These are phyloP conservation scores for Magallana nippona DNA, from an alignment of 2,888 invertebrate species.

Conservation along the genomic window DNA sequence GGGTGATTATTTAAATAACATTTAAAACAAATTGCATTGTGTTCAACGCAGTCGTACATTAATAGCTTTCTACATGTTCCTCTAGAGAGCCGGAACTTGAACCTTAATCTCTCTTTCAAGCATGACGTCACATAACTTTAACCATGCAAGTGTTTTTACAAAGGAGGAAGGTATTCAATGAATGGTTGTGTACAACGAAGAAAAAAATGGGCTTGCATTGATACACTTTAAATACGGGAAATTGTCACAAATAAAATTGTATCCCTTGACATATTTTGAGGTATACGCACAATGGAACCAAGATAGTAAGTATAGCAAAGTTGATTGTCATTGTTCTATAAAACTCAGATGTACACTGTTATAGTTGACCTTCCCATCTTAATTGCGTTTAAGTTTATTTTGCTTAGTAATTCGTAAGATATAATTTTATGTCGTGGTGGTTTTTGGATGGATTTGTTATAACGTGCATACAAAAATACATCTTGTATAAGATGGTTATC, in stretches of 20 bases:
- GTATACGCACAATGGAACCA: slow-evolving; percentile 70
- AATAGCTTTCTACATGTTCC: neutral
- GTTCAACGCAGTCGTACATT: neutral
- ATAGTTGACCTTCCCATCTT: neutral
- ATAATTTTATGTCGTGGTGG: no score
- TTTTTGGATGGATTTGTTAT: no score
- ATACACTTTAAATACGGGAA: slow-evolving; percentile 4
- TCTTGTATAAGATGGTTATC: no score
- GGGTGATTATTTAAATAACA: neutral
- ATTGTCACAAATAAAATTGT: slow-evolving; percentile 11
- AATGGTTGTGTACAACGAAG: slow-evolving; percentile 46
- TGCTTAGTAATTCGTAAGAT: no score
- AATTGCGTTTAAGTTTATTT: no score
- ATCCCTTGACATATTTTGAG: slow-evolving; percentile 30
- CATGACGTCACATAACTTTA: slow-evolving; percentile 72
- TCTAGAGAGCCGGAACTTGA: slow-evolving; percentile 43
- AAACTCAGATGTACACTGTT: slow-evolving; percentile 35
- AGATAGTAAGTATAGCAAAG: slow-evolving; percentile 68
- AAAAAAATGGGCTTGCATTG: neutral
- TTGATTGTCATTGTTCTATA: neutral
- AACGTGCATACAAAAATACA: no score
- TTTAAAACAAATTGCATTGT: no score
- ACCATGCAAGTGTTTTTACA: slow-evolving; percentile 65
- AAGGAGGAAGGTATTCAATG: slow-evolving; percentile 74
- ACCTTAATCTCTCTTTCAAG: slow-evolving; percentile 64